A percentile compares a stretch with the other conserved stretches of the same genome.
Evolutionary conservation across 2,797 vertebrate genomes (phyloP).

Genomic region (Mallotus villosus): DNA sequence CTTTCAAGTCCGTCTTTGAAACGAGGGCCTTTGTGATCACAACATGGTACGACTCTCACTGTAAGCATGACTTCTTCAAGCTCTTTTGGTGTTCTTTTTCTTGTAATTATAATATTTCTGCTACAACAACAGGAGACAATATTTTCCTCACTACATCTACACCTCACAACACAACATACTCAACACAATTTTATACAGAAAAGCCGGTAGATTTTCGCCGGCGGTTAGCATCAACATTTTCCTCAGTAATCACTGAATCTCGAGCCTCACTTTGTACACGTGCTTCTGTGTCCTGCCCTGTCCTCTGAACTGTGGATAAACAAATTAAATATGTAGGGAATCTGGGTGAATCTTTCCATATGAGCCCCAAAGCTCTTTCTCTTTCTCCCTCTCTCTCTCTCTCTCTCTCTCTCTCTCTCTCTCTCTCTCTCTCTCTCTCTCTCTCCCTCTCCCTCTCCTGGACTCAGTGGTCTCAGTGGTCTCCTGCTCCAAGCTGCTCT

Average conservation of each 20-base stretch:
- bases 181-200: neutral
- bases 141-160: neutral
- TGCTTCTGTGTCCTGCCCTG: conserved; percentile 14
- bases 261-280: conserved; percentile 5
- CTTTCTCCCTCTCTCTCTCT: conserved; percentile 21
- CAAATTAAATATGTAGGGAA: conserved; percentile 51
- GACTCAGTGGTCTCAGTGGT: no score
- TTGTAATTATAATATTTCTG: neutral
- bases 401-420: neutral
- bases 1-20: conserved; percentile 51
- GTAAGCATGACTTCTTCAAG: conserved; percentile 24
- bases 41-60: conserved; percentile 38
- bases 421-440: neutral
- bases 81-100: conserved; percentile 12
- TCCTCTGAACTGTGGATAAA: conserved; percentile 44
- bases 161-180: neutral
- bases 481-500: neutral
- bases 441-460: neutral
- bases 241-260: conserved; percentile 16
- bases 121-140: no score
- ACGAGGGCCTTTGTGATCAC: conserved; percentile 43
- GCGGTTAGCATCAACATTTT: conserved; percentile 19
- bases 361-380: neutral
- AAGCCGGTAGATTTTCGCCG: conserved; percentile 24
- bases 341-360: conserved; percentile 28